Conservation (phyloP, 1,140 invertebrate species). For the Camponotus floridanus region DNA sequence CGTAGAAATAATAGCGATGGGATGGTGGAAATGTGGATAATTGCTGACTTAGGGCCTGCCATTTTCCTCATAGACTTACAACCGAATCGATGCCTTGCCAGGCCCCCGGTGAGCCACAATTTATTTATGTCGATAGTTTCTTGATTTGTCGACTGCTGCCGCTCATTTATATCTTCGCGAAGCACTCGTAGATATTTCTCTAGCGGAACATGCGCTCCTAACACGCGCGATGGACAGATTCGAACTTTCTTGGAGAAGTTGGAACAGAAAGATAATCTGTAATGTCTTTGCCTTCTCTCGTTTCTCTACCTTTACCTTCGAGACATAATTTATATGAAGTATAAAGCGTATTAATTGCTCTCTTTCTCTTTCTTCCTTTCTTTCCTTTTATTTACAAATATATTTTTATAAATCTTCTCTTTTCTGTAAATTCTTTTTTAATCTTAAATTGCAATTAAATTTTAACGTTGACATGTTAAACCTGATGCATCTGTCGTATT, state of each 20-base stretch:
- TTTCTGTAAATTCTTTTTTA: background rate
- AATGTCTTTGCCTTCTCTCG: constrained; percentile 7
- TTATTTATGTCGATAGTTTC: constrained; percentile 87
- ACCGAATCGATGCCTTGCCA: constrained; percentile 72
- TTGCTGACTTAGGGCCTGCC: constrained; percentile 83
- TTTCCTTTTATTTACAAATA: background rate
- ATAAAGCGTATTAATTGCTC: background rate
- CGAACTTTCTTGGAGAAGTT: constrained; percentile 45
- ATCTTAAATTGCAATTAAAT: constrained; percentile 12
- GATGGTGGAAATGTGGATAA: constrained; percentile 78
- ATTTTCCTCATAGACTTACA: constrained; percentile 80
- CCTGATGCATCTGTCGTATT: background rate
- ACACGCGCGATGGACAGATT: constrained; percentile 41
- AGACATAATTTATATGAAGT: constrained; percentile 23
- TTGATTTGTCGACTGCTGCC: constrained; percentile 86
- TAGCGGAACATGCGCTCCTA: constrained; percentile 44
- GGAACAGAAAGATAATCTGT: constrained; percentile 37
- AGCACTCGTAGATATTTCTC: constrained; percentile 76
- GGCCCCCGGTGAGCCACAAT: constrained; percentile 84
- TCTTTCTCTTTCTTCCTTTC: too few relatives aligned
- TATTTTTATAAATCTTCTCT: background rate
- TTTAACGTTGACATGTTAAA: background rate
- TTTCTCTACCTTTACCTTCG: background rate
- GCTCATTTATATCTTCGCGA: constrained; percentile 83
- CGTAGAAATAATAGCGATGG: constrained; percentile 69